Conservation (phyloP, 2,888 invertebrate genomes). For the Phragmatobia fuliginosa region DNA sequence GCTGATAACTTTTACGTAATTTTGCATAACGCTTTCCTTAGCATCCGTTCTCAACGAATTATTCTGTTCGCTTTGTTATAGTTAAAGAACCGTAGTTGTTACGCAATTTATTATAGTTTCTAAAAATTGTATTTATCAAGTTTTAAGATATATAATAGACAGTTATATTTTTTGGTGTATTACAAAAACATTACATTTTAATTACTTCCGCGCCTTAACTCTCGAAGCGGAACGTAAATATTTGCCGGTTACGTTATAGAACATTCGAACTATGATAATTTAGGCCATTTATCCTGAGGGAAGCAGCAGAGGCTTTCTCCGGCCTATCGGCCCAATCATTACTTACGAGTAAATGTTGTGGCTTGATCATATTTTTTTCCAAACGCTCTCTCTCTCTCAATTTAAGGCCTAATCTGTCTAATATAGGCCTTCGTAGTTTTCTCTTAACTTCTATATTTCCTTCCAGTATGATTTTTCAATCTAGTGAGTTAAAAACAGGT, state of each 20-base stretch:
- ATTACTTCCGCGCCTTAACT: not conserved
- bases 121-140: constrained; percentile 12
- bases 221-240: not conserved
- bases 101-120: constrained; percentile 24
- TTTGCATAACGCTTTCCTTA: constrained; percentile 69
- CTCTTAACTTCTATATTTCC: no score
- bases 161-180: constrained; percentile 3
- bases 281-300: not conserved
- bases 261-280: not conserved
- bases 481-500: not conserved
- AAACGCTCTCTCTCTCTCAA: no score
- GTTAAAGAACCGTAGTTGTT: constrained; percentile 35
- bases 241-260: not conserved
- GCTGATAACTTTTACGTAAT: constrained; percentile 42
- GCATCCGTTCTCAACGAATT: constrained; percentile 45
- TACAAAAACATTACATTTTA: not conserved
- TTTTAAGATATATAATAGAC: constrained; percentile 2
- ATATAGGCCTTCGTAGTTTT: no score
- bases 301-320: no score
- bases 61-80: constrained; percentile 34
- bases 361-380: no score
- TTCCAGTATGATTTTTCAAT: no score
- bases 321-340: no score
- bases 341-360: no score
- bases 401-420: no score